Conservation (phyloP, 1,140 invertebrate genomes). For the Contarinia nasturtii region DNA sequence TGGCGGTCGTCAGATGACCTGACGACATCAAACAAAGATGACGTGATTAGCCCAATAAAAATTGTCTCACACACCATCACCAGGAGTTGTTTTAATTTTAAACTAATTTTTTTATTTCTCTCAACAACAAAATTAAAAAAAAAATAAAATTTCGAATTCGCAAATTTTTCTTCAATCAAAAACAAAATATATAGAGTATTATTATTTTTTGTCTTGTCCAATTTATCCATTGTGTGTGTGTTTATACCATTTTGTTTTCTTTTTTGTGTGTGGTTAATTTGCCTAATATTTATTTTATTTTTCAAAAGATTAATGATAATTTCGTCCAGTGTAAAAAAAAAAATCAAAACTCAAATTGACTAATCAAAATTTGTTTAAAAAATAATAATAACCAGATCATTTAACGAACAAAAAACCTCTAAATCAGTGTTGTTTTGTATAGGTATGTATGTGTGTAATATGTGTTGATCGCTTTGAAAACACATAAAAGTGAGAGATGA, state of each 20-base stretch:
- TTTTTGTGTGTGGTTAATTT: not conserved
- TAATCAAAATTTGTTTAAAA: not conserved
- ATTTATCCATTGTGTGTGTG: not conserved
- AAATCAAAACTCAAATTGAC: not conserved
- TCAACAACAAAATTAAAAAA: not conserved
- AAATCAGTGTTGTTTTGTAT: not conserved
- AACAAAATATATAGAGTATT: not conserved
- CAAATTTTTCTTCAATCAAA: not conserved
- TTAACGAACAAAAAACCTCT: not conserved
- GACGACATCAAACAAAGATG: conserved; percentile 15
- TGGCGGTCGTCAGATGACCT: conserved; percentile 24
- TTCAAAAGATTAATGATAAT: not conserved
- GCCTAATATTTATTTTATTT: not conserved
- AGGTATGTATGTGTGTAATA: not conserved
- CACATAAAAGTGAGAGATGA: not conserved
- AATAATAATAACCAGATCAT: not conserved
- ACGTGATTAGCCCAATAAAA: conserved; percentile 1
- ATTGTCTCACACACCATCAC: conserved; percentile 1
- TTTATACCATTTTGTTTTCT: not conserved
- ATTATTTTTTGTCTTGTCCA: not conserved
- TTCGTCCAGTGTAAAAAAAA: not conserved
- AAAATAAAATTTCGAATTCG: not conserved
- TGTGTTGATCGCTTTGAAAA: not conserved
- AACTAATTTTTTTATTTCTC: conserved; percentile 1
- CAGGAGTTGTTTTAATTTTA: not conserved